Evolutionary conservation across 2,113 vertebrate genomes (phyloP).

Genomic region (Sus scrofa): T2T-Sscrofa CM000816.6:90385001-90385500

Average conservation of each 20-base stretch:
- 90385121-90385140: too few species aligned
- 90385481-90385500: constrained; percentile 92
- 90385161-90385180: too few species aligned
- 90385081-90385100: too few species aligned
- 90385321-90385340: neutral
- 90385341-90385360: constrained; percentile 85
- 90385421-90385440: constrained; percentile 88
- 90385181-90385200: too few species aligned
- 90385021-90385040: too few species aligned
- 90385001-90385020: too few species aligned
- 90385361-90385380: constrained; percentile 93
- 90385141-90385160: too few species aligned
- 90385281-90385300: constrained; percentile 23
- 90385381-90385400: constrained; percentile 92
- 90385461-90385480: constrained; percentile 91
- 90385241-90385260: neutral
- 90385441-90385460: constrained; percentile 88
- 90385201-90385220: neutral
- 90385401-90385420: constrained; percentile 91
- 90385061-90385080: too few species aligned
- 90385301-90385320: constrained; percentile 37
- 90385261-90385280: constrained; percentile 29
- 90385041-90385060: too few species aligned
- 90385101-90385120: too few species aligned
- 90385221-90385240: constrained; percentile 27